Conservation (phyloP, 2,888 invertebrate genomes). For the Acanthoscelides obtectus region DNA sequence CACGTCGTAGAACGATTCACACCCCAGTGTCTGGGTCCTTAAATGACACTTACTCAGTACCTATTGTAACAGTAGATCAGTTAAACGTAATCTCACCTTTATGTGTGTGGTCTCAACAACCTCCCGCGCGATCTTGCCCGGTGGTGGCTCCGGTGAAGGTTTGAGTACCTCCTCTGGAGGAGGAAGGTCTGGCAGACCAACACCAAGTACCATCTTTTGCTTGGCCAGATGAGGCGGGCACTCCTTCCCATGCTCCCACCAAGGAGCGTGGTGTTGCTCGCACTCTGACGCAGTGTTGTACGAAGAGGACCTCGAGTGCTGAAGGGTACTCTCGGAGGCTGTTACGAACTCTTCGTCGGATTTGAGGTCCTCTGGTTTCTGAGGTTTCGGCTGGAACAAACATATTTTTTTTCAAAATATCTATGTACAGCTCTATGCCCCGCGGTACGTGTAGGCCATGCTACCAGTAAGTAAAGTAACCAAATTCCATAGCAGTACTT, state of each 20-base stretch:
- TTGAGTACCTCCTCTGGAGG: conserved; percentile 39
- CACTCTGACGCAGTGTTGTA: conserved; percentile 66
- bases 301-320: conserved; percentile 63
- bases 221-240: conserved; percentile 39
- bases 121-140: conserved; percentile 51
- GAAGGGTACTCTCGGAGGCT: conserved; percentile 64
- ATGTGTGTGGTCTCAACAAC: conserved; percentile 52
- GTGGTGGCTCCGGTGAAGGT: conserved; percentile 44
- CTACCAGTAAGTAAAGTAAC: no score
- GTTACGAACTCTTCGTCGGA: conserved; percentile 62
- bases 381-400: conserved; percentile 22
- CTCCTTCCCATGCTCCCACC: conserved; percentile 54
- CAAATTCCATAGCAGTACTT: no score
- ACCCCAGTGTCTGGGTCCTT: no score
- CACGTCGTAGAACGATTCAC: no score
- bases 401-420: no score
- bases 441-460: no score
- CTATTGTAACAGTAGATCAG: no score
- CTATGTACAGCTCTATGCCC: no score
- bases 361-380: conserved; percentile 49
- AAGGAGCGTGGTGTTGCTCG: conserved; percentile 53
- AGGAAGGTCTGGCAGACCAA: conserved; percentile 45
- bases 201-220: conserved; percentile 47
- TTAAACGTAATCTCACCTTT: conserved; percentile 43
- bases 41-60: no score